Evolutionary conservation across 1,140 invertebrate genomes (phyloP), one percentile per base, ranked within the genome.

Genomic region (Catajapyx aquilonaris): DNA sequence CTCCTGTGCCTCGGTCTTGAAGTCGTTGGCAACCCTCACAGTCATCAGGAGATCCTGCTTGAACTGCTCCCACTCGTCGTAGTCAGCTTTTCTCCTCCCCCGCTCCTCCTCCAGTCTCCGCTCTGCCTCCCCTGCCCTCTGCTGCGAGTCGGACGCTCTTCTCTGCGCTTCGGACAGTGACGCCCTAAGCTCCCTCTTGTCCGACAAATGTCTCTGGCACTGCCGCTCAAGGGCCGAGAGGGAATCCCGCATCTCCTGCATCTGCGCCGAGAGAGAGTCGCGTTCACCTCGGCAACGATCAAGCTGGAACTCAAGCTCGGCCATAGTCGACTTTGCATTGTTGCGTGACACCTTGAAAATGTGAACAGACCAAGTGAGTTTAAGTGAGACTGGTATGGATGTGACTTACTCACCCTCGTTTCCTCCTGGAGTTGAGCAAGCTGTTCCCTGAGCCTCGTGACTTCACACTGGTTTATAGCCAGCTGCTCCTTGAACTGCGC

Each of bases 21-120:
- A 88, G 53, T 93, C 85, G 57, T 93, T 91, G 9, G 88, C 87
- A 5, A 94, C 86, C 15, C 86, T 66, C 0, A 95, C 88, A 0
- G 87, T 86, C 60, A 84, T 85, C 20, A 91, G 60, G 1, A 95
- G 62, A 59, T 95, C 88, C 39, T 73, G 74, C 54, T 93, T 85
- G 61, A 93, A 93, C 53, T 88, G 81, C 47, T 81, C 73, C 88
- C 87, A 94, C 56, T 93, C 86, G 10, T 75, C 66, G 44, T 68
- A 71, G 52, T 76, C 70, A 43, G 64, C 60, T 35, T 61, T 53
- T 19, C 71, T 57, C 37, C 68, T 50, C 39, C 64, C 64, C 22
- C 64, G 64, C 43, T 73, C 61, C 30, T 75, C 67, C 2, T 61
- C 56, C 5, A 79, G 46, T 16, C 66, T 61, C 16, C 58, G 56